Base-by-base conservation (phyloP, 2,888 invertebrate species). In the Gortyna flavago region DNA sequence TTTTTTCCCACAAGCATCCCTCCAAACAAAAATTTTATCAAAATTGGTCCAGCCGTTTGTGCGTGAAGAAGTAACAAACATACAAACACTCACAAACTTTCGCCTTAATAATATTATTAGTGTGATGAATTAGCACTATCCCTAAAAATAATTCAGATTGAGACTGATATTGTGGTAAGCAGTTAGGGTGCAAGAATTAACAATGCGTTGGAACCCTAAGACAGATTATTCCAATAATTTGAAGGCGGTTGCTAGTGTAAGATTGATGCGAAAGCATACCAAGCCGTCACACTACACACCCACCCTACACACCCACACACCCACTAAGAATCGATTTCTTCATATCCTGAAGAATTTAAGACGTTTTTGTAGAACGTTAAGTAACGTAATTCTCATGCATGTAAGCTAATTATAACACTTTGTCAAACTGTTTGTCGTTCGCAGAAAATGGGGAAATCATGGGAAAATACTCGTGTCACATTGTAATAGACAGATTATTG, bases 401-500 rank as follows among this genome's bases (percentile, higher is more conserved):
- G 77, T 80, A 73, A 80, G 72, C 13, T 87, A 88, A 88, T 87
- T 83, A 80, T 71, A 81, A 74, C 77, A 82, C 83, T 77, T 81
- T 82, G 82, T 77, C 80, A 80, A 85, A 84, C n/a, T 77, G 81
- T 77, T 62, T 83, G 80, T 79, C 76, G 73, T 88, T 88, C 87
- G 79, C 35, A 44, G 88, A 87, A 88, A 78, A 66, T 72, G 77
- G 79, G 69, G 85, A 88, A 86, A 88, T 78, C 89, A 85, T 88
- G 88, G 72, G 88, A 88, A 88, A 77, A 65, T 79, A 0, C 0
- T 72, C 8, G 35, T 65, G 59, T 65, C 41, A 41, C 70, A 72
- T 81, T 80, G 84, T 80, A 57, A 75, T 71, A 67, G 18, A 74
- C 13, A 71, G 69, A 72, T 75, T 72, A 66, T 72, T 75, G 65